Percentiles rank a stretch among this genome's conserved stretches.
phyloP scores from a whole-genome alignment of 2,797 vertebrate genomes.

The Hemitrygon akajei region DNA sequence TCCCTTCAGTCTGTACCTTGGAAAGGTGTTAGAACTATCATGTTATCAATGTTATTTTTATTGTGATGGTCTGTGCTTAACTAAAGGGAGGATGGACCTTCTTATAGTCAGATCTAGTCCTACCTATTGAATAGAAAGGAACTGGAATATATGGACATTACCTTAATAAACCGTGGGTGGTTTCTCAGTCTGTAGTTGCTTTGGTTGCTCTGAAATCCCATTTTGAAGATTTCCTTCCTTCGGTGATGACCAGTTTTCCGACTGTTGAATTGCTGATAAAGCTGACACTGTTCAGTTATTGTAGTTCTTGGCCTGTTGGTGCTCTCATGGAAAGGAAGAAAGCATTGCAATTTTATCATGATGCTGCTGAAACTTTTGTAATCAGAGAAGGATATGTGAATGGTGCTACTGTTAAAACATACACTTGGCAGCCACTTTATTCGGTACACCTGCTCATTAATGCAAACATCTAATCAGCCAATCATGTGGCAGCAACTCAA shows the following conservation, averaged over 20 bases:
- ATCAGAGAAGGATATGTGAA: background rate
- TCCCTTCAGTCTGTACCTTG: background rate
- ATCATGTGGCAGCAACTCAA: too few species aligned
- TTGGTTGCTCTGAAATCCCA: slow-evolving; percentile 27
- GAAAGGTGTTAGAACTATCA: background rate
- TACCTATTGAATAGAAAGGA: background rate
- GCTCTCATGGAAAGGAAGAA: slow-evolving; percentile 25
- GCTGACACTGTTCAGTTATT: background rate
- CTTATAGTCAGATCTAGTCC: background rate
- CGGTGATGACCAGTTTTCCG: background rate
- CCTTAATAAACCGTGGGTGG: slow-evolving; percentile 14
- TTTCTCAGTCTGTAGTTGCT: slow-evolving; percentile 17
- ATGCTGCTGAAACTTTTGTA: background rate
- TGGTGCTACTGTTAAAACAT: background rate
- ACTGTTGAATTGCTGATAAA: background rate
- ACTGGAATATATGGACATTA: background rate
- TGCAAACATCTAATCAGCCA: too few species aligned
- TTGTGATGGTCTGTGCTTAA: background rate
- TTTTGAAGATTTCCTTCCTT: slow-evolving; percentile 10
- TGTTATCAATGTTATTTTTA: background rate
- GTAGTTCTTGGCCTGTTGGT: background rate
- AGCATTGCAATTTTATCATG: background rate
- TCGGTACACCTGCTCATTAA: too few species aligned
- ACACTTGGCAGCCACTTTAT: too few species aligned
- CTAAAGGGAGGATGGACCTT: background rate